Evolutionary conservation across 2,797 vertebrate species (phyloP), one percentile per base, ranked within the genome.

Genomic region (Lithobates sylvaticus): DNA sequence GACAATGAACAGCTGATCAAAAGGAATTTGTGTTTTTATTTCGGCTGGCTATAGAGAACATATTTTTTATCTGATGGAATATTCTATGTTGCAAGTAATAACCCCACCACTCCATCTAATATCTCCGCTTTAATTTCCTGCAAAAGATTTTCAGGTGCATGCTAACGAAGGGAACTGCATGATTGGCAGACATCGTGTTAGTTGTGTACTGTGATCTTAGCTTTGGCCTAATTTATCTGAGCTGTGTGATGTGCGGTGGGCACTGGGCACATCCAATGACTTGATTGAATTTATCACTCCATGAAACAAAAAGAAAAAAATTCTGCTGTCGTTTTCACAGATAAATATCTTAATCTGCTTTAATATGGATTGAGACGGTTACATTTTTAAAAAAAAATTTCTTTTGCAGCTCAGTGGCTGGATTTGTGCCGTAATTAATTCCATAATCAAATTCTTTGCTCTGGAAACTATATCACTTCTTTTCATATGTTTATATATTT

Each of bases 281-380:
- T 61, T 84, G 83, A 78, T 78, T 84, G 54, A 70, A 84, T 84
- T 71, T 78, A 78, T 42, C 83, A 72, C 67, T 54, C 42, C 10
- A 15, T 68, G 76, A 85, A 78, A 78, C 83, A 78, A 85, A 85
- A 79, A 32, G 26, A 77, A 26, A 76, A 65, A 65, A 58, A 78
- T 67, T 84, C 26, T 61, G 61, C 71, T 16, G n/a, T 75, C 78
- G 32, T 76, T 86, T 70, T 81, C 65, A 76, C 78, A 69, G 65
- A 86, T 81, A 80, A 86, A 86, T 70, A 44, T 23, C 54, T 70
- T 81, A 86, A 86, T 86, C 84, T 81, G 32, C 64, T 86, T 81
- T 81, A 68, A 85, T 80, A 80, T 71, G 74, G 50, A 81, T 80
- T 81, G 44, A 76, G 81, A 76, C 5, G 21, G 78, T 61, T 70